Percentiles rank a stretch among this genome's conserved stretches.
phyloP scores from a whole-genome alignment of 2,797 vertebrate species.

The Pipistrellus pipistrellus region DNA sequence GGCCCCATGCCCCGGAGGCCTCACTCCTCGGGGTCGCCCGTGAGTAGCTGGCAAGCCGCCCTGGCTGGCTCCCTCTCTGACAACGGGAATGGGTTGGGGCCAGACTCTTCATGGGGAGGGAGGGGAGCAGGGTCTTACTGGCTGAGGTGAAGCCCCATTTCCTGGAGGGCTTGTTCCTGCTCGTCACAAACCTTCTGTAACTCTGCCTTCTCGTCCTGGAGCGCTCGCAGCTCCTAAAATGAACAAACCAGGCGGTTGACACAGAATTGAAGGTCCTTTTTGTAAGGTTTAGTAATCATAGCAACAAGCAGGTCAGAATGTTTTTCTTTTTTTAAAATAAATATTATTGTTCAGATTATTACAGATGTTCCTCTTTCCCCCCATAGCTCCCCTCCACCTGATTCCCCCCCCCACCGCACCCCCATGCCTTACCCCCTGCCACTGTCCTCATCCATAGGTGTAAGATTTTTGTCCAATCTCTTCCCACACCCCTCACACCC shows the following conservation, averaged over 20 bases:
- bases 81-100: neutral
- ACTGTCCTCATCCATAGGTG: too few species aligned
- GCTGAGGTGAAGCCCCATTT: conserved; percentile 99
- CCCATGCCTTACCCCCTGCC: too few species aligned
- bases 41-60: neutral
- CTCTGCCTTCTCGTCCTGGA: conserved; percentile 95
- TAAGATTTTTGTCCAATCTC: too few species aligned
- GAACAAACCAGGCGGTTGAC: conserved; percentile 19
- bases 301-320: neutral
- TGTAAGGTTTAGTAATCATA: neutral
- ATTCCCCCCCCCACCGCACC: too few species aligned
- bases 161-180: conserved; percentile 97
- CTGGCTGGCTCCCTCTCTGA: neutral
- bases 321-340: neutral
- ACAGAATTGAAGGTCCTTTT: neutral
- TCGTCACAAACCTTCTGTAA: conserved; percentile 94
- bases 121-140: conserved; percentile 91
- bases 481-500: too few species aligned
- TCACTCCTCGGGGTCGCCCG: neutral
- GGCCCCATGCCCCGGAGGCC: neutral
- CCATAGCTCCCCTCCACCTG: too few species aligned
- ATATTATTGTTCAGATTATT: too few species aligned
- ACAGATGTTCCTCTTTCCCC: too few species aligned
- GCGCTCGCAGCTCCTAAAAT: conserved; percentile 93
- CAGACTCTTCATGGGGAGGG: neutral